phyloP scores from a whole-genome alignment of 2,797 vertebrate species.

The Protonibea diacanthus region DNA sequence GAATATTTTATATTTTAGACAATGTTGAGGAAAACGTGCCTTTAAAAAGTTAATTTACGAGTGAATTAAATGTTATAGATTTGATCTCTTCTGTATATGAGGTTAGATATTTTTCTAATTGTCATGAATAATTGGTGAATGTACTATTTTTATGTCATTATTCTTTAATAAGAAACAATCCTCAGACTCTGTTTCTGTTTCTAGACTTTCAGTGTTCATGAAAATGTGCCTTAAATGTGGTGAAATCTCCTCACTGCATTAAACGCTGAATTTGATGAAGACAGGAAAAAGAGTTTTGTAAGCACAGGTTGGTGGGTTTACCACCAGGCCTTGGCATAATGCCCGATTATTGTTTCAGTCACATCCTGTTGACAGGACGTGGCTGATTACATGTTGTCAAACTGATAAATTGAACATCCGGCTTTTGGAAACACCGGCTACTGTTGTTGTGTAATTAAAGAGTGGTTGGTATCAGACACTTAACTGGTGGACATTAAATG shows the following conservation, averaged over 20 bases:
- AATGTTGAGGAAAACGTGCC: slow-evolving; percentile 8
- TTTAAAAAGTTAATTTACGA: slow-evolving; percentile 8
- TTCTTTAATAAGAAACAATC: neutral
- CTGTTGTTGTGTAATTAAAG: neutral
- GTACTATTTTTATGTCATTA: neutral
- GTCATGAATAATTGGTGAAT: neutral
- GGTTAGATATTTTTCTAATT: slow-evolving; percentile 12
- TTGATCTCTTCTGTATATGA: neutral
- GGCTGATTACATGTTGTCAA: slow-evolving; percentile 6
- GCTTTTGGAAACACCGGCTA: neutral
- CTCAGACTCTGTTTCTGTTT: neutral
- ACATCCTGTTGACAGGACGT: slow-evolving; percentile 43
- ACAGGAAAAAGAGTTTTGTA: neutral
- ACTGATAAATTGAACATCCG: neutral
- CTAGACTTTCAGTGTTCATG: slow-evolving; percentile 31
- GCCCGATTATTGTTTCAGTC: slow-evolving; percentile 31
- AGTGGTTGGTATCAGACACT: neutral
- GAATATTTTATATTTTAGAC: neutral
- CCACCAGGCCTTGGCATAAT: slow-evolving; percentile 2
- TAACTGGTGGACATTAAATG: neutral
- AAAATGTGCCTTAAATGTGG: slow-evolving; percentile 33
- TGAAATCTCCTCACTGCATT: neutral
- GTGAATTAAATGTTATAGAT: neutral
- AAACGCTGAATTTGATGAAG: neutral
- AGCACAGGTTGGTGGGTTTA: neutral